These are phyloP conservation scores for Himalopsyche tibetana DNA, from an alignment of 2,888 invertebrate genomes.

Conservation along the genomic window DNA sequence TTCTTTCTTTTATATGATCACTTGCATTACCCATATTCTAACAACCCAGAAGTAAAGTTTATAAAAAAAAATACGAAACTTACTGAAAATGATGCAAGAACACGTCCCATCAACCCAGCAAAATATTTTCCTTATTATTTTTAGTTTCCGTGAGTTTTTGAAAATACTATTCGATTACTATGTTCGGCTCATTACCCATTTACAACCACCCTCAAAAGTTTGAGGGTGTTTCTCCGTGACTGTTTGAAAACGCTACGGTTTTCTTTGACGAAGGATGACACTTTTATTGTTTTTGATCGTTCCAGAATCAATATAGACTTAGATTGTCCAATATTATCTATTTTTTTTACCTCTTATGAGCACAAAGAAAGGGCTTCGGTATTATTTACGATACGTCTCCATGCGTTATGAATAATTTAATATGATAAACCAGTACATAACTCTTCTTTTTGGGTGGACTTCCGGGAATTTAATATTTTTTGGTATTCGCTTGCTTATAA, in stretches of 20 bases:
- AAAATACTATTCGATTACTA: constrained; percentile 16
- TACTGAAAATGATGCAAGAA: not conserved
- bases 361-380: not conserved
- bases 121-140: not conserved
- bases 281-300: constrained; percentile 63
- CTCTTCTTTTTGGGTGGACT: constrained; percentile 3
- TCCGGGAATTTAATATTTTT: constrained; percentile 19
- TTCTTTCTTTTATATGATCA: not conserved
- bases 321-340: constrained; percentile 51
- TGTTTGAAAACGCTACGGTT: not conserved
- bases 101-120: not conserved
- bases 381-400: constrained; percentile 13
- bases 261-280: constrained; percentile 61
- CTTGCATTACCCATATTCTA: constrained; percentile 4
- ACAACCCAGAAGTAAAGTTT: not conserved
- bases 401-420: constrained; percentile 29
- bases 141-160: not conserved
- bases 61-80: not conserved
- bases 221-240: not conserved
- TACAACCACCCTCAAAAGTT: not conserved
- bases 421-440: constrained; percentile 44
- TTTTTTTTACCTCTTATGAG: constrained; percentile 7
- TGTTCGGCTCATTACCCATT: not conserved
- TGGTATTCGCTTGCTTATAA: not conserved
- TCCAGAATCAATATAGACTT: constrained; percentile 48